Percentiles rank a stretch among this genome's conserved stretches.
Evolutionary conservation across 2,113 vertebrate species (phyloP).

Genomic region (Trematomus loennbergii): DNA sequence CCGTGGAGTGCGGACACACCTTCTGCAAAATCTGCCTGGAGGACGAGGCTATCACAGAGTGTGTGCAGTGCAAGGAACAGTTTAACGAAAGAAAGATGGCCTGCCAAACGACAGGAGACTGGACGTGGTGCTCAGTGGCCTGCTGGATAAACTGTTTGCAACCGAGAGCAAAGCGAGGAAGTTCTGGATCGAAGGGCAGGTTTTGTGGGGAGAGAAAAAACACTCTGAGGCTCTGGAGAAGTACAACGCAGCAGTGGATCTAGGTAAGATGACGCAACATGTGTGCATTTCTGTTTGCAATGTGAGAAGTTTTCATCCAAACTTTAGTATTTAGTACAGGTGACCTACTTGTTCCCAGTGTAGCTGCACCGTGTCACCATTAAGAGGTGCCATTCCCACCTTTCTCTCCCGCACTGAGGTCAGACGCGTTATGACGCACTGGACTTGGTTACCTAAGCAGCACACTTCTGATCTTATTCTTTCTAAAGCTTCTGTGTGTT

Average conservation of each 20-base stretch:
- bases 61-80: slow-evolving; percentile 71
- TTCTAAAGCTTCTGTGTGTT: not conserved
- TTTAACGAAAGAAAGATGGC: slow-evolving; percentile 33
- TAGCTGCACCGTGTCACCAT: slow-evolving; percentile 53
- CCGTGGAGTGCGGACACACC: slow-evolving; percentile 89
- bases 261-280: slow-evolving; percentile 79
- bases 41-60: slow-evolving; percentile 56
- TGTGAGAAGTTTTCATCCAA: not conserved
- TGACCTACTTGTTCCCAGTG: slow-evolving; percentile 81
- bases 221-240: slow-evolving; percentile 84
- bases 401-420: not conserved
- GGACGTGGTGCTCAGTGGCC: slow-evolving; percentile 86
- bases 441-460: slow-evolving; percentile 62
- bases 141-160: slow-evolving; percentile 89
- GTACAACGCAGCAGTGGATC: slow-evolving; percentile 85
- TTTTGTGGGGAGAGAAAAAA: slow-evolving; percentile 78
- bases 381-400: slow-evolving; percentile 44
- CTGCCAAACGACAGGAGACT: slow-evolving; percentile 66
- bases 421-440: slow-evolving; percentile 49
- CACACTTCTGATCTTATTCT: slow-evolving; percentile 20
- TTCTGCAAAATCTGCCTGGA: slow-evolving; percentile 88
- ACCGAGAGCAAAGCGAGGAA: slow-evolving; percentile 84
- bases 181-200: slow-evolving; percentile 84
- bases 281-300: not conserved
- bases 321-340: not conserved